These are phyloP conservation scores for Andrena chrysosceles DNA, from an alignment of 2,888 invertebrate species.

Conservation along the genomic window DNA sequence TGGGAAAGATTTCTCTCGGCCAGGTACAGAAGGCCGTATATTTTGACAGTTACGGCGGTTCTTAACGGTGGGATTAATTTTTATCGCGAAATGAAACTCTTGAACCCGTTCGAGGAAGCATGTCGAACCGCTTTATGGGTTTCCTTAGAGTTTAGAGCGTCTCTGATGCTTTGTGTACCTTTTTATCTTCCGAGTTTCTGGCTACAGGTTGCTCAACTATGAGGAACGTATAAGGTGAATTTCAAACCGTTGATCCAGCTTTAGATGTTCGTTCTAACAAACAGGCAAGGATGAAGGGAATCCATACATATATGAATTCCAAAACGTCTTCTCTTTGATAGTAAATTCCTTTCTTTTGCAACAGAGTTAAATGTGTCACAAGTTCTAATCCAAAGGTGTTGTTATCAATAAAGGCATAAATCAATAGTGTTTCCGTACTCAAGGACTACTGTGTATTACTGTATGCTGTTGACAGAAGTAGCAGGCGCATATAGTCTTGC, in stretches of 20 bases:
- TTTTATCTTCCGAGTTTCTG: neutral
- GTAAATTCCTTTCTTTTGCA: neutral
- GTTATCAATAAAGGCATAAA: too few relatives aligned
- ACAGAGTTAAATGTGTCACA: too few relatives aligned
- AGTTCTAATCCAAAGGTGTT: too few relatives aligned
- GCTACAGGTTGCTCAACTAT: neutral
- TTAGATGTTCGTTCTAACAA: neutral
- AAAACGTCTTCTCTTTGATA: neutral
- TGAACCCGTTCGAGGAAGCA: conserved; percentile 63
- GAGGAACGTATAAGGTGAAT: neutral
- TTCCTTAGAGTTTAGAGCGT: conserved; percentile 23
- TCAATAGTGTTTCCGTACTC: too few relatives aligned
- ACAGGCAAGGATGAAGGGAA: neutral
- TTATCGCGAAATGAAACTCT: conserved; percentile 78
- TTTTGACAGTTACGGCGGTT: conserved; percentile 77
- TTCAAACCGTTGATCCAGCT: neutral
- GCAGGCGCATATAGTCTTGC: too few relatives aligned
- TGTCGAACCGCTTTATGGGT: conserved; percentile 72
- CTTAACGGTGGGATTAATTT: conserved; percentile 82
- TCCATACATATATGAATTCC: neutral
- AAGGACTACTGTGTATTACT: too few relatives aligned
- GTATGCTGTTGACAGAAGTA: too few relatives aligned
- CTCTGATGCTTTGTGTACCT: conserved; percentile 8
- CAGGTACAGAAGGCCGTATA: conserved; percentile 74
- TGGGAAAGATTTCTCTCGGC: conserved; percentile 55